Conservation (phyloP, 1,140 invertebrate species). For the Drosophila pruinosa region DNA sequence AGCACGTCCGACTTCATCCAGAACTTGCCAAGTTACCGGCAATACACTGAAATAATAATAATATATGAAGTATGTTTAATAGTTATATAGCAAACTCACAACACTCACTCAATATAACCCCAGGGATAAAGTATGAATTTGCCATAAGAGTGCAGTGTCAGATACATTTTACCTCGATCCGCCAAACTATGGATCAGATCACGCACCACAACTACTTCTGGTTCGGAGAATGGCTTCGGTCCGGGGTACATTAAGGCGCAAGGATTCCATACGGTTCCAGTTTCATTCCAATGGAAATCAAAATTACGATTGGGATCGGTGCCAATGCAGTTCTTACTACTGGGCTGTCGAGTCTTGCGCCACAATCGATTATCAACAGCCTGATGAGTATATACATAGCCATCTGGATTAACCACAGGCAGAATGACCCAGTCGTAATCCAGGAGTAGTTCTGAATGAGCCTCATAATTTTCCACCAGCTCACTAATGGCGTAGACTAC, state of each 20-base stretch:
- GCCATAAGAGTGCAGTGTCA: slow-evolving; percentile 88
- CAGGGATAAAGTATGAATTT: slow-evolving; percentile 89
- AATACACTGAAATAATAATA: slow-evolving; percentile 63
- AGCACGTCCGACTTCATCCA: slow-evolving; percentile 82
- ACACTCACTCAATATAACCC: slow-evolving; percentile 85
- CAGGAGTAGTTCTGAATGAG: slow-evolving; percentile 82
- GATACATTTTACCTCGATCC: slow-evolving; percentile 85
- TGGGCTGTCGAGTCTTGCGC: slow-evolving; percentile 83
- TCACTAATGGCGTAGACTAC: slow-evolving; percentile 86
- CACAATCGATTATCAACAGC: slow-evolving; percentile 48
- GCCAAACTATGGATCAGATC: slow-evolving; percentile 84
- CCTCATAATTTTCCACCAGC: slow-evolving; percentile 84
- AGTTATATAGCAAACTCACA: too few species aligned
- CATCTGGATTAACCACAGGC: slow-evolving; percentile 85
- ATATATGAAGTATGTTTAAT: not conserved
- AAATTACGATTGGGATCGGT: slow-evolving; percentile 88
- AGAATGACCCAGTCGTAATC: slow-evolving; percentile 86
- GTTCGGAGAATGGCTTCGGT: slow-evolving; percentile 87
- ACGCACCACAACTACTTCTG: slow-evolving; percentile 85
- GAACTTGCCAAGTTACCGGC: slow-evolving; percentile 74
- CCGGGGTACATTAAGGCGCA: slow-evolving; percentile 89
- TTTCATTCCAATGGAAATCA: slow-evolving; percentile 86
- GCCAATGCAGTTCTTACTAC: slow-evolving; percentile 83
- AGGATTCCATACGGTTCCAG: slow-evolving; percentile 86
- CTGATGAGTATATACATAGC: slow-evolving; percentile 75